Evolutionary conservation across 2,888 invertebrate species (phyloP), one percentile per base, ranked within the genome.

Genomic region (Noctua janthina): DNA sequence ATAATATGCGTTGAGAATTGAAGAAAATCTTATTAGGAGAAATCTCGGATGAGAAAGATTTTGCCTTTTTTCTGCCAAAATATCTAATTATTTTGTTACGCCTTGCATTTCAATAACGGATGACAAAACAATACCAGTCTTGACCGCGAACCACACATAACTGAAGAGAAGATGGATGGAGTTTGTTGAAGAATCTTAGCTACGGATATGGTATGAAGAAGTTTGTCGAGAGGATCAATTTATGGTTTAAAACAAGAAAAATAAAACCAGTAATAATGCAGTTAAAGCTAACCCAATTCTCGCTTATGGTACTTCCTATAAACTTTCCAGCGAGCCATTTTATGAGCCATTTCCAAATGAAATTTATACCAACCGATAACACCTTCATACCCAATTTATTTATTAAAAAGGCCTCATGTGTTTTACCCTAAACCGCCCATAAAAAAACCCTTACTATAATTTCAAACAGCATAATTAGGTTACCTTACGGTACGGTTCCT

Each of bases 371-470:
- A 39, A 72, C 68, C 71, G 51, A 76, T 86, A 86, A 51, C 71
- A 76, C 76, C 68, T 85, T 72, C 51, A 76, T 76, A 85, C 17
- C 62, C 76, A 88, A 88, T 86, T 85, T 86, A 88, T 86, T 85
- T 85, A 76, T 75, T 73, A 35, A 76, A 82, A 46, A 67, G 62
- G 69, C 71, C 88, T 43, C 86, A 82, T 82, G 20, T 79, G 82
- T 85, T 85, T 51, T 68, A 84, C 70, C 70, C 64, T 13, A 54
- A 81, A 70, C 54, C 46, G 13, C 46, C 23, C 59, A 72, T 73
- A 88, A 56, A 85, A 79, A 78, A 74, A 56, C 43, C 72, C 39
- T 70, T 54, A 20, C 75, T 74, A 79, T 79, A 79, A 79, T 76
- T 76, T 56, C 51, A 59, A 76, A 78, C 67, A 46, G 49, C 74